Evolutionary conservation across 2,888 invertebrate species (phyloP).

Genomic region (Thymelicus sylvestris): DNA sequence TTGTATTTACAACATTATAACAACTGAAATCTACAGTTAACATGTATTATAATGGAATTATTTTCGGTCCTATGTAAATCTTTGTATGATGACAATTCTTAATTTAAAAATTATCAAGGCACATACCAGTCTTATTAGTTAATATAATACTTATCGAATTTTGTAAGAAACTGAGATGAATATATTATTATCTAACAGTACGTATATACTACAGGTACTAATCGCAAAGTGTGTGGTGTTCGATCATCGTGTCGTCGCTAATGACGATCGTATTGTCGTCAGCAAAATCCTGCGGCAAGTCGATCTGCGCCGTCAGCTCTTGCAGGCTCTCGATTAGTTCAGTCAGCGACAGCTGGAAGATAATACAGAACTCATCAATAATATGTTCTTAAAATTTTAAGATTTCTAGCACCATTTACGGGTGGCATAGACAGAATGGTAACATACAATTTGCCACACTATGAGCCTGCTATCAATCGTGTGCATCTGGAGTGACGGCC

Average conservation of each 20-base stretch:
- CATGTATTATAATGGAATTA: too few species aligned
- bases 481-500: too few species aligned
- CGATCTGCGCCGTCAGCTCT: conserved; percentile 74
- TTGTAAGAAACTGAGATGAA: too few species aligned
- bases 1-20: too few species aligned
- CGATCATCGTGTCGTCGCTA: conserved; percentile 70
- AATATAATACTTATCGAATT: not conserved
- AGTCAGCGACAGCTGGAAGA: conserved; percentile 61
- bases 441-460: too few species aligned
- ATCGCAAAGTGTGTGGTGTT: conserved; percentile 74
- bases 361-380: not conserved
- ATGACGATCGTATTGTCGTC: conserved; percentile 74
- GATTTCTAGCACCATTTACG: too few species aligned
- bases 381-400: too few species aligned
- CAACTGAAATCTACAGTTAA: too few species aligned
- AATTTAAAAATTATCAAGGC: not conserved
- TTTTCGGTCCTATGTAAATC: too few species aligned
- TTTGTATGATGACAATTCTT: too few species aligned
- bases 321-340: conserved; percentile 72
- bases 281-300: conserved; percentile 68
- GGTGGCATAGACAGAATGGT: too few species aligned
- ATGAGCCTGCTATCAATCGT: too few species aligned
- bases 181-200: not conserved
- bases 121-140: conserved; percentile 18
- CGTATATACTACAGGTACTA: conserved; percentile 44